These are phyloP conservation scores for Harpalus rufipes DNA, from an alignment of 2,888 invertebrate species.

Conservation along the genomic window DNA sequence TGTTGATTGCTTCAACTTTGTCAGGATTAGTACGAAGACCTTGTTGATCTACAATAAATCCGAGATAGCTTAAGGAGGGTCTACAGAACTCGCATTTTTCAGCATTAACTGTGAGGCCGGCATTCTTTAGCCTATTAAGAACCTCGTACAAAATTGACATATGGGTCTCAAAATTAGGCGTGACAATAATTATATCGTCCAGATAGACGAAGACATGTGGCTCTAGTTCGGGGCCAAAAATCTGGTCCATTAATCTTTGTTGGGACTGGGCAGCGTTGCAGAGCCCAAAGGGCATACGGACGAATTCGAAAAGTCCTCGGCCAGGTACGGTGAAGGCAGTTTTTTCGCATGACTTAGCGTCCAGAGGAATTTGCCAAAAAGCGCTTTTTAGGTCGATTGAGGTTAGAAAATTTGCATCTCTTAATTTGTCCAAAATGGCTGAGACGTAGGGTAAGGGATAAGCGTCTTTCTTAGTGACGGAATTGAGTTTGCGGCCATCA, in stretches of 20 bases:
- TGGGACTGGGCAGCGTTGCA: conserved; percentile 68
- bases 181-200: conserved; percentile 71
- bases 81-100: conserved; percentile 48
- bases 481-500: not conserved
- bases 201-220: conserved; percentile 67
- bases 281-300: conserved; percentile 70
- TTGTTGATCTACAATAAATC: conserved; percentile 70
- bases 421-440: not conserved
- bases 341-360: not conserved
- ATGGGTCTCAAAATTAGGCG: conserved; percentile 69
- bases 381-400: conserved; percentile 65
- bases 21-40: conserved; percentile 71
- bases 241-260: conserved; percentile 68
- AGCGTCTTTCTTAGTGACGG: conserved; percentile 22
- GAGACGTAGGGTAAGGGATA: conserved; percentile 58
- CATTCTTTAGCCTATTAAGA: conserved; percentile 64
- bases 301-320: conserved; percentile 55
- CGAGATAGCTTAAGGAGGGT: conserved; percentile 70
- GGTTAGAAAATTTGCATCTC: not conserved
- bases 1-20: conserved; percentile 70
- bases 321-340: not conserved
- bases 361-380: conserved; percentile 69
- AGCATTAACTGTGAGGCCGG: conserved; percentile 49
- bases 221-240: conserved; percentile 68
- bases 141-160: conserved; percentile 69